phyloP scores from a whole-genome alignment of 2,113 vertebrate species.

The Corvus cornix region DNA sequence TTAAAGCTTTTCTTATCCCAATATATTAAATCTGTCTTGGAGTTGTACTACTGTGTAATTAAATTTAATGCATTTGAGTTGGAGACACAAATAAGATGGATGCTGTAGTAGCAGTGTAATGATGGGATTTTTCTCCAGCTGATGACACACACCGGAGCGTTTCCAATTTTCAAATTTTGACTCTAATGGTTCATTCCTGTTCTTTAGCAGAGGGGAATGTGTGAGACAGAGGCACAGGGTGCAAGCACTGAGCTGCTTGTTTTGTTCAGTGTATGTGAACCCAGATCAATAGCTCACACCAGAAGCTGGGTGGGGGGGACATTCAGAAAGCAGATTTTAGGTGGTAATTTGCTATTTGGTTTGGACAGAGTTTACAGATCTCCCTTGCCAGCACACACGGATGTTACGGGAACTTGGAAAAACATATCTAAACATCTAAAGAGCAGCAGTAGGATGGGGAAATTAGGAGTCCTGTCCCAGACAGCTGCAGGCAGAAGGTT shows the following conservation, averaged over 20 bases:
- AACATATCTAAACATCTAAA: neutral
- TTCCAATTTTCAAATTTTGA: neutral
- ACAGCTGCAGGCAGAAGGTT: neutral
- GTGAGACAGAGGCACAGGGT: neutral
- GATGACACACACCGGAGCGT: neutral
- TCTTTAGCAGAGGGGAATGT: neutral
- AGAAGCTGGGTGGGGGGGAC: neutral
- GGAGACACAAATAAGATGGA: constrained; percentile 13
- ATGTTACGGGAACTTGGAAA: neutral
- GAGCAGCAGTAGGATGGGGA: neutral
- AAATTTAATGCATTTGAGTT: constrained; percentile 11
- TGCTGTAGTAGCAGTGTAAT: neutral
- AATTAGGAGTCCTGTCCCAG: neutral
- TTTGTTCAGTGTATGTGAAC: neutral
- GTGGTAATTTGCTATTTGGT: neutral
- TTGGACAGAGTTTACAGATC: neutral
- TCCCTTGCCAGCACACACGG: neutral
- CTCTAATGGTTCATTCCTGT: neutral
- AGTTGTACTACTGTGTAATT: constrained; percentile 34
- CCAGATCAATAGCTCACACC: neutral
- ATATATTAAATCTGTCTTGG: constrained; percentile 6
- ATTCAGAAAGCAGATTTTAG: neutral
- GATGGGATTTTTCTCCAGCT: neutral
- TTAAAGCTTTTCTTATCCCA: neutral
- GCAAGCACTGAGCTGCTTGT: neutral